Base-by-base conservation (phyloP, 2,797 vertebrate species). In the Champsocephalus esox region DNA sequence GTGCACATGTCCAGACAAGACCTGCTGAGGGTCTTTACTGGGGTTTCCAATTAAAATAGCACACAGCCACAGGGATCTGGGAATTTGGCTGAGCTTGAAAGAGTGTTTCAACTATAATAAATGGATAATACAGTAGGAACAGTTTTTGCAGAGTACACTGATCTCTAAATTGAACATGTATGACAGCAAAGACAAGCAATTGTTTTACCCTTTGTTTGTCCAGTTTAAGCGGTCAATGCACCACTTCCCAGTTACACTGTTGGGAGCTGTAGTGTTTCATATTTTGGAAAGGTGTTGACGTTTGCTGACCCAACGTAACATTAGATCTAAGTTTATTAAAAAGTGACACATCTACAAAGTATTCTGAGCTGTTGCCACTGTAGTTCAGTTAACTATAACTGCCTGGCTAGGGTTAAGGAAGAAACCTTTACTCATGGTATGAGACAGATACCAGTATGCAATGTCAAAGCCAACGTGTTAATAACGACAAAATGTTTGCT, bases 41-140 rank as follows among this genome's bases (percentile, higher is more conserved):
- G 86, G 80, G 83, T 61, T 83, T 87, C 88, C 81, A 89, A 88
- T 89, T 87, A 92, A 80, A 74, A 66, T 43, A 14, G 43, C 16
- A 56, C 59, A 51, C 45, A 69, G 76, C 70, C 65, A 44, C 65
- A 50, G 71, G 69, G 76, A 77, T 65, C 62, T 16, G 34, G 46
- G 45, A 34, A 54, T 72, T 48, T 54, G 63, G 64, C 67, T 60
- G 77, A 72, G 72, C 70, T 70, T 66, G 68, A 68, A 70, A 79
- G 28, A 68, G 5, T 17, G 12, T 70, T 84, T 82, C 50, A 48
- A 69, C 52, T 64, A 66, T 58, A 77, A 69, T 57, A 59, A 62
- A 80, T 58, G 17, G 70, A 80, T 79, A 70, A 86, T 62, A 21
- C 21, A 21, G 21, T 21, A 41, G 57, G 67, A 73, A 21, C 3